These are phyloP conservation scores for Chrysomela aeneicollis DNA, from an alignment of 2,888 invertebrate species.

Conservation along the genomic window DNA sequence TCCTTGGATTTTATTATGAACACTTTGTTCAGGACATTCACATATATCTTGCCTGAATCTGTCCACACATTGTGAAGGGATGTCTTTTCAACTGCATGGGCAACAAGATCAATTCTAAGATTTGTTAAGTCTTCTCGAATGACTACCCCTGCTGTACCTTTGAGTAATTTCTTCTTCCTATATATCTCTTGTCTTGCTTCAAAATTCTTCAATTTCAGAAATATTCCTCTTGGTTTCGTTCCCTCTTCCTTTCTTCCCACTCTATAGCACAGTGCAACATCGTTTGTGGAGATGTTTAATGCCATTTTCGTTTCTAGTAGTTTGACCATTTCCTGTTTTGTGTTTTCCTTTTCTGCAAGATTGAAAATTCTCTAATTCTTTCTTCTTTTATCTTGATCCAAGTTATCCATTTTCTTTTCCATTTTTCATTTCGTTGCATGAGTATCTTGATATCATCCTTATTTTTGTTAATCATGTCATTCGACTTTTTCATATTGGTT, in stretches of 20 bases:
- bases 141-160: constrained; percentile 1
- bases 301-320: constrained; percentile 7
- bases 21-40: constrained; percentile 6
- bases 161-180: constrained; percentile 1
- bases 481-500: neutral
- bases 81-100: constrained; percentile 8
- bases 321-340: constrained; percentile 1
- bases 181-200: constrained; percentile 7
- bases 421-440: constrained; percentile 4
- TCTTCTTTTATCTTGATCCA: neutral
- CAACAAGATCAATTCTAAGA: neutral
- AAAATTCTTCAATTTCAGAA: neutral
- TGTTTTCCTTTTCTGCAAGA: neutral
- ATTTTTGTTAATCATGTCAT: neutral
- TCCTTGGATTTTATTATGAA: neutral
- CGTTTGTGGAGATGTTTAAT: constrained; percentile 8
- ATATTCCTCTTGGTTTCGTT: constrained; percentile 9
- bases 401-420: constrained; percentile 9
- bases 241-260: neutral
- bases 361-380: constrained; percentile 10
- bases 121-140: constrained; percentile 10
- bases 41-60: neutral
- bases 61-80: constrained; percentile 12
- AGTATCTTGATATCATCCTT: constrained; percentile 4
- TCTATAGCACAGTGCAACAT: neutral